Conservation (phyloP, 2,888 invertebrate species). For the Ischnus inquisitorius region DNA sequence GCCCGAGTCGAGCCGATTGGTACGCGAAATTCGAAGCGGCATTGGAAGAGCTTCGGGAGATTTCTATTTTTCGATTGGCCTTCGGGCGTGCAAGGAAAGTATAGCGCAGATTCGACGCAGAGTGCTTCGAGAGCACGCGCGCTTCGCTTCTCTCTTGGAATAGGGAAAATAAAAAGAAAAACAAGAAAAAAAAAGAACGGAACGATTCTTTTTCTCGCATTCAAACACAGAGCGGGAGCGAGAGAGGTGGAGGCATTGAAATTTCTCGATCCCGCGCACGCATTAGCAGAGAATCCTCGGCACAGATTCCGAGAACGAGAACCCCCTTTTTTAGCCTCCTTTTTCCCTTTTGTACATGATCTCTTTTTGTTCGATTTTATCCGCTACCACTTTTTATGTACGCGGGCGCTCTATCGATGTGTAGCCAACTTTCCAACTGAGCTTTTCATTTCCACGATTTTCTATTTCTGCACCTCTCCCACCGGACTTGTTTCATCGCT, state of each 20-base stretch:
- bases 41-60: conserved; percentile 44
- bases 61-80: conserved; percentile 48
- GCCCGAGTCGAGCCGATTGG: conserved; percentile 44
- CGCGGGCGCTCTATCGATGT: conserved; percentile 45
- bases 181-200: neutral
- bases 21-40: conserved; percentile 43
- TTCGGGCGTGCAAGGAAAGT: conserved; percentile 41
- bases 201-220: conserved; percentile 45
- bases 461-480: conserved; percentile 38
- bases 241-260: conserved; percentile 53
- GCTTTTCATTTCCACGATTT: conserved; percentile 64
- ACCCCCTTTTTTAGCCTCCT: conserved; percentile 43
- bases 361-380: conserved; percentile 49
- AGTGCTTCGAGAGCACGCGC: conserved; percentile 38
- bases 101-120: conserved; percentile 12
- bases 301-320: conserved; percentile 49
- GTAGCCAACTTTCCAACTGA: conserved; percentile 53
- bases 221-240: conserved; percentile 8
- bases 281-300: conserved; percentile 55
- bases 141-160: conserved; percentile 27
- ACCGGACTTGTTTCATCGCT: conserved; percentile 11
- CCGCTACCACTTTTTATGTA: conserved; percentile 15
- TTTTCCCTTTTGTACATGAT: conserved; percentile 37
- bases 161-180: conserved; percentile 6
- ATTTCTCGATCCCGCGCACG: conserved; percentile 59